phyloP scores from a whole-genome alignment of 2,888 invertebrate genomes.

The Hirtodrosophila confusa region DNA sequence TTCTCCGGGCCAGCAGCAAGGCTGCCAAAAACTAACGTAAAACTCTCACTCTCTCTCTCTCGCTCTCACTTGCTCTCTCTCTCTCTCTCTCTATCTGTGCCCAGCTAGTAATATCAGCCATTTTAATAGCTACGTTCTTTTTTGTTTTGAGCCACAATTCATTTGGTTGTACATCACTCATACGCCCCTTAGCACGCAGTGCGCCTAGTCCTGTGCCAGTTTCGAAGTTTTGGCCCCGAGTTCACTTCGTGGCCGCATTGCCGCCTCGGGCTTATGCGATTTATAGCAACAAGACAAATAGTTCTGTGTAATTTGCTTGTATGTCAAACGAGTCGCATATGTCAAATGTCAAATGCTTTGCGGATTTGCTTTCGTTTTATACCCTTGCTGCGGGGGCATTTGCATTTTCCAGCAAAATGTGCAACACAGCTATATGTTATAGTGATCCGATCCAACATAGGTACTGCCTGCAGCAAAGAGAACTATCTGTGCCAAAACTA shows the following conservation, averaged over 20 bases:
- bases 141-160: constrained; percentile 17
- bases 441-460: too few relatives aligned
- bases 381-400: too few relatives aligned
- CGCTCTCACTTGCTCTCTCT: not conserved
- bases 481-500: too few relatives aligned
- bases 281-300: constrained; percentile 69
- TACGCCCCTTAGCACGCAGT: constrained; percentile 25
- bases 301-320: constrained; percentile 75
- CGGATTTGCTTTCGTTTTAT: constrained; percentile 31
- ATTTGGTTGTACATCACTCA: constrained; percentile 43
- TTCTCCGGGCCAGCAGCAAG: constrained; percentile 42
- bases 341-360: constrained; percentile 70
- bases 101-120: constrained; percentile 13
- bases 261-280: constrained; percentile 61
- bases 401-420: too few relatives aligned
- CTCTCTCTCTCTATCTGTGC: not conserved
- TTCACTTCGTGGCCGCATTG: constrained; percentile 19
- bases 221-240: constrained; percentile 15
- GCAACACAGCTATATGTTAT: too few relatives aligned
- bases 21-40: constrained; percentile 47
- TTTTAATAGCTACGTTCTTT: constrained; percentile 47
- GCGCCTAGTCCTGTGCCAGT: constrained; percentile 19
- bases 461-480: too few relatives aligned
- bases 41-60: constrained; percentile 19
- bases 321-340: constrained; percentile 74